phyloP scores from a whole-genome alignment of 2,888 invertebrate genomes.

The Chloroclysta siterata region DNA sequence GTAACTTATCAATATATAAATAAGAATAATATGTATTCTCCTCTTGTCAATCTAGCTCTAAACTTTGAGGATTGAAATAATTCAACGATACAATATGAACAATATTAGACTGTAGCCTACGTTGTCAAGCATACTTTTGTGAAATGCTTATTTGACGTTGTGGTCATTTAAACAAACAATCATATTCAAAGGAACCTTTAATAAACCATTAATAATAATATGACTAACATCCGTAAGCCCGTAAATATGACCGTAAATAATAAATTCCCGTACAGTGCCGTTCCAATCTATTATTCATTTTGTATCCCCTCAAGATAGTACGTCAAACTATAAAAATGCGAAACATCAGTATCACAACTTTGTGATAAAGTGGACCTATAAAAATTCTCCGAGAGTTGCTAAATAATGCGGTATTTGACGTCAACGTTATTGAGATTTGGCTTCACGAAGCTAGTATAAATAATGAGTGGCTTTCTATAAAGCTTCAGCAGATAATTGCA shows the following conservation, averaged over 20 bases:
- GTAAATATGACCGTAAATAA: not conserved
- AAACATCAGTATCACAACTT: slow-evolving; percentile 36
- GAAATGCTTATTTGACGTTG: no score
- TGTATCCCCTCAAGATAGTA: slow-evolving; percentile 24
- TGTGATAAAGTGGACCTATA: slow-evolving; percentile 34
- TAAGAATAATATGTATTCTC: no score
- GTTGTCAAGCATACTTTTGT: no score
- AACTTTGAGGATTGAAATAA: no score
- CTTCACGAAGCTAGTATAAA: not conserved
- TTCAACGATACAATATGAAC: no score
- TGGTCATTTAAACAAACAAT: no score
- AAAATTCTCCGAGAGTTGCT: slow-evolving; percentile 38
- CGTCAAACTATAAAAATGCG: slow-evolving; percentile 36
- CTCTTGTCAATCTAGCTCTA: no score
- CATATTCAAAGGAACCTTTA: no score
- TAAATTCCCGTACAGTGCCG: not conserved
- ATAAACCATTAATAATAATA: not conserved
- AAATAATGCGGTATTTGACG: slow-evolving; percentile 43
- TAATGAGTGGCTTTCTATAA: not conserved
- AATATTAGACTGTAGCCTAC: no score
- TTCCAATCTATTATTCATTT: slow-evolving; percentile 27
- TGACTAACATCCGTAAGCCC: not conserved
- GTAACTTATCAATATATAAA: no score
- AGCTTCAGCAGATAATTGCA: not conserved
- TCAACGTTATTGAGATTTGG: slow-evolving; percentile 17